Evolutionary conservation across 2,888 invertebrate species (phyloP), one percentile per base, ranked within the genome.

Genomic region (Leptopilina myrica): DNA sequence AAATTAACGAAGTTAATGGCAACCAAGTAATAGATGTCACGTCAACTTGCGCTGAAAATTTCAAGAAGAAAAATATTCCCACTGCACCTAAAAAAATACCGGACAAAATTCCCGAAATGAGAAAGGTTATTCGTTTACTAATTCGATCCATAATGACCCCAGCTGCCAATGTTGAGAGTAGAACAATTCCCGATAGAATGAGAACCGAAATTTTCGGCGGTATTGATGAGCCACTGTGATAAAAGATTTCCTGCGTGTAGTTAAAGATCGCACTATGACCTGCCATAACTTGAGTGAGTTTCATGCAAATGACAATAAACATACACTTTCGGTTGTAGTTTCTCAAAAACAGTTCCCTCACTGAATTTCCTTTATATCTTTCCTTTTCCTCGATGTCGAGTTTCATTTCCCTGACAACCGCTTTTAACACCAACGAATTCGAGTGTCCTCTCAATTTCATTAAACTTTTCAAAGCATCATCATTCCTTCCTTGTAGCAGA

Each of bases 171-270:
- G 94, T 93, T 5, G 94, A 94, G 4, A 93, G 82, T 26, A 94
- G 87, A 84, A 94, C 94, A 11, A 93, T 93, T 0, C 92, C 89
- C 0, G 94, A 94, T 69, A 94, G 92, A 26, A 94, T 85, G 64
- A 94, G 93, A 79, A 93, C 93, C 0, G 93, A 93, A 84, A 93
- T 92, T 79, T 92, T 91, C 3, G 93, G 92, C 2, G 92, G 92
- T 65, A 94, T 82, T 0, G 92, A 92, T 7, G 92, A 92, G 26
- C 93, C 93, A n/a, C 93, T 93, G 56, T 92, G 92, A 7, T 92
- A 92, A 86, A 95, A 95, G 86, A 95, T 95, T 83, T 94, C 93
- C 78, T 94, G 94, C 0, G 94, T 93, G 83, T 94, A 94, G 7
- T 94, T 90, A 80, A 94, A 93, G 43, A 94, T 92, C 0, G 94